Percentiles rank a stretch among this genome's conserved stretches.
These are phyloP conservation scores for Scyliorhinus canicula DNA, from an alignment of 2,797 vertebrate genomes.

Conservation along the genomic window DNA sequence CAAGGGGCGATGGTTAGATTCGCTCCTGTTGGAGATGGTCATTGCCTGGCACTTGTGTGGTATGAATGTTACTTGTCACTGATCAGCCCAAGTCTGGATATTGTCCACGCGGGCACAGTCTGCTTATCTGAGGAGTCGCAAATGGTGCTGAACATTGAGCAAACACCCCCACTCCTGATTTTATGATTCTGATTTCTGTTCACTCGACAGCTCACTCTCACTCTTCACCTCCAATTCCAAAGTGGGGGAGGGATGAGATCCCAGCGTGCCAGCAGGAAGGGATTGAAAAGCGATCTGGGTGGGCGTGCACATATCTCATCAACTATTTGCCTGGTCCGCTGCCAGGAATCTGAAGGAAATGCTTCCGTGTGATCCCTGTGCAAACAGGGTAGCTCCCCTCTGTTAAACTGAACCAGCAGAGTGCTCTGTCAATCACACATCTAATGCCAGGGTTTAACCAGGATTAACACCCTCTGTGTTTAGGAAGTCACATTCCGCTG, in stretches of 20 bases:
- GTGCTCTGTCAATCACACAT: background rate
- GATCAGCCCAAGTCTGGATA: background rate
- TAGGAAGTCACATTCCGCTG: background rate
- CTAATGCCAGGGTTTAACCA: background rate
- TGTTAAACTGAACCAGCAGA: background rate
- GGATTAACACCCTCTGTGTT: background rate
- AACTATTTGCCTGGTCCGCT: background rate
- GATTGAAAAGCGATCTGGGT: background rate
- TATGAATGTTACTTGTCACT: background rate
- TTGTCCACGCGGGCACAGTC: background rate
- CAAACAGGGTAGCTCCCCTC: background rate
- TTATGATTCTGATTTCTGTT: background rate
- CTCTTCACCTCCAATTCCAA: background rate
- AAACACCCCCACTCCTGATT: background rate
- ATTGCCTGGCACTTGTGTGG: background rate
- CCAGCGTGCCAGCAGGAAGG: background rate
- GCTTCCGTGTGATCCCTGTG: background rate
- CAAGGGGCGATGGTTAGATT: background rate
- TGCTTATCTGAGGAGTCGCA: background rate
- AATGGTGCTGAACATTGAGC: background rate
- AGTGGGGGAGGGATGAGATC: background rate
- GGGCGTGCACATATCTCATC: background rate
- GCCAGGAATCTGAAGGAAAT: constrained; percentile 19
- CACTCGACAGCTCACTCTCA: background rate
- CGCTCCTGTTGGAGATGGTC: background rate